These are phyloP conservation scores for Drosophila navojoa DNA, from an alignment of 1,140 invertebrate genomes.

Conservation along the genomic window DNA sequence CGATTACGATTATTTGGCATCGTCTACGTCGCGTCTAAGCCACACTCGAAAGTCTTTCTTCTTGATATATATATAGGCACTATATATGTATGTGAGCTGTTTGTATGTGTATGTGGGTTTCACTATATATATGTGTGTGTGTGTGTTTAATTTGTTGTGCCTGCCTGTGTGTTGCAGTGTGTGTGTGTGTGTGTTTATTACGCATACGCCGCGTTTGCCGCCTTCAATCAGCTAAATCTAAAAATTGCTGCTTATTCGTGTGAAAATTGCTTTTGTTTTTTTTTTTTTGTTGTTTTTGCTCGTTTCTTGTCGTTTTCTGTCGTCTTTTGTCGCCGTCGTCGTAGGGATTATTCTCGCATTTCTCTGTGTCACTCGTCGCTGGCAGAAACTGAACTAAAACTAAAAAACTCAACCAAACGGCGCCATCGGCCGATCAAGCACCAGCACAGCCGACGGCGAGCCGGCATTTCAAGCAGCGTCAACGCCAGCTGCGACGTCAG, in stretches of 20 bases:
- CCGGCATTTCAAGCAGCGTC: constrained; percentile 59
- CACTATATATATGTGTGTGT: constrained; percentile 16
- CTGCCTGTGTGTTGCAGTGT: constrained; percentile 23
- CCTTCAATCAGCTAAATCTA: constrained; percentile 57
- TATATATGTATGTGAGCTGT: neutral
- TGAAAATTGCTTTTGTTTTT: constrained; percentile 34
- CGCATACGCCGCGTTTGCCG: constrained; percentile 51
- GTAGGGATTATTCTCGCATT: constrained; percentile 28
- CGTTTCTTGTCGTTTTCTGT: constrained; percentile 38
- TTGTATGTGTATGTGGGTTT: constrained; percentile 22
- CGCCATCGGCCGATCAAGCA: constrained; percentile 33
- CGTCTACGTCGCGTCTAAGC: constrained; percentile 55
- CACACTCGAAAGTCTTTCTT: constrained; percentile 16
- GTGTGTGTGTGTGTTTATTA: constrained; percentile 35
- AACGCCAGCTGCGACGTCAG: constrained; percentile 23
- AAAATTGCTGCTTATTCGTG: constrained; percentile 46
- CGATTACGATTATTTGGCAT: constrained; percentile 83
- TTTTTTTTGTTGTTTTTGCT: constrained; percentile 34
- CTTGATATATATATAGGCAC: constrained; percentile 9
- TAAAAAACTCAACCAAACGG: constrained; percentile 58
- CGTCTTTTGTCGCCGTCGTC: constrained; percentile 43
- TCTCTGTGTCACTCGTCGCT: constrained; percentile 72
- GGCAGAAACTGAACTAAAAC: constrained; percentile 75
- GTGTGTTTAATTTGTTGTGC: constrained; percentile 31
- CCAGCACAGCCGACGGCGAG: constrained; percentile 23